These are phyloP conservation scores for Synanthedon formicaeformis DNA, from an alignment of 2,888 invertebrate species.

Conservation along the genomic window DNA sequence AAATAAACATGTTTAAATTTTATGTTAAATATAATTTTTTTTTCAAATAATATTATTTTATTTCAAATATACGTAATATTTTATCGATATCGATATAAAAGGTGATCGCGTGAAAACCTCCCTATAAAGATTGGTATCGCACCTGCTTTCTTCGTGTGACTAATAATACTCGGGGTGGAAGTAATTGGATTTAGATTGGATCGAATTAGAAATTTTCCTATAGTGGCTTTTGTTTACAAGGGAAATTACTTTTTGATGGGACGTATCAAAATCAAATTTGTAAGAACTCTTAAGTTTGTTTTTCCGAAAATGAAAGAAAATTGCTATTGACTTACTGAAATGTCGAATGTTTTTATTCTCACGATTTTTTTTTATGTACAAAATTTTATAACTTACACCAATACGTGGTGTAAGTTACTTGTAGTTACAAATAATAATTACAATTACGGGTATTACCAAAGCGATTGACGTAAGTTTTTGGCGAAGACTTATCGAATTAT, in stretches of 20 bases:
- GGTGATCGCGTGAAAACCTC: constrained; percentile 1
- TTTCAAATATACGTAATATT: no score
- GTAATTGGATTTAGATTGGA: constrained; percentile 67
- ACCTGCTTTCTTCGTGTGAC: constrained; percentile 30
- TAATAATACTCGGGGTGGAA: constrained; percentile 38
- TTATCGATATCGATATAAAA: neutral
- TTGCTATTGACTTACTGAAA: neutral
- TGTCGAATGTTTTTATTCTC: no score
- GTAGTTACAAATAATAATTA: no score
- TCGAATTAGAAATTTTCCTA: constrained; percentile 57
- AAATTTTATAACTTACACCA: no score
- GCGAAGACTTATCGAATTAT: no score
- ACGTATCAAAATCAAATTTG: constrained; percentile 59
- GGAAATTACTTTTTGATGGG: constrained; percentile 61
- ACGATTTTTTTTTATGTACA: no score
- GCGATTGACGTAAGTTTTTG: no score
- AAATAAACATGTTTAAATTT: no score
- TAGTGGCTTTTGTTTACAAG: constrained; percentile 47
- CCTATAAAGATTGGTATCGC: constrained; percentile 21
- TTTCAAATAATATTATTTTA: no score
- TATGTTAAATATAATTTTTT: no score
- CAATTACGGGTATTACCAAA: no score
- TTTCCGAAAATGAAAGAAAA: neutral
- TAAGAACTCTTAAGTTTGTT: neutral
- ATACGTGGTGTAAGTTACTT: no score